Evolutionary conservation across 2,113 vertebrate species (phyloP).

Genomic region (Micronycteris hirsuta): DNA sequence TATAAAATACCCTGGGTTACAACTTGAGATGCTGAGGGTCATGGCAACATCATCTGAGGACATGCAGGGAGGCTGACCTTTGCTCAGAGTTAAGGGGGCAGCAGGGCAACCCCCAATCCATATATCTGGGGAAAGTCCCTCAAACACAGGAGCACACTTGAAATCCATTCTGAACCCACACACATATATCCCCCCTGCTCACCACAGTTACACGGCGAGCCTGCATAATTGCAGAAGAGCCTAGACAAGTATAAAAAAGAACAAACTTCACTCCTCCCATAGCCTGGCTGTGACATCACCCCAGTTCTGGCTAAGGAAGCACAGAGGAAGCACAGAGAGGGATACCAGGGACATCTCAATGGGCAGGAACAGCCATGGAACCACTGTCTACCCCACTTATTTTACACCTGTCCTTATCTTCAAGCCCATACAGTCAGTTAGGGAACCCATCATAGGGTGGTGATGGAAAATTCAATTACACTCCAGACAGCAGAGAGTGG

Average conservation of each 20-base stretch:
- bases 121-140: not conserved
- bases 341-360: not conserved
- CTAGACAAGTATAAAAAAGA: not conserved
- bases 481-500: not conserved
- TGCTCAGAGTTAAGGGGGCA: not conserved
- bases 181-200: not conserved
- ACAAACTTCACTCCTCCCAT: not conserved
- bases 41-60: not conserved
- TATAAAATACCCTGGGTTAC: too few relatives aligned
- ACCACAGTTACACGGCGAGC: constrained; percentile 38
- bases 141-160: not conserved
- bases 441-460: not conserved
- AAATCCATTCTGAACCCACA: constrained; percentile 48
- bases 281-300: not conserved
- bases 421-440: not conserved
- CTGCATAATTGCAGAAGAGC: not conserved
- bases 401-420: not conserved
- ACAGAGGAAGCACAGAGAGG: not conserved
- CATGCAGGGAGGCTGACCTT: not conserved
- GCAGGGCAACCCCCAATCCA: not conserved
- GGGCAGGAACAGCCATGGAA: not conserved
- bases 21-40: not conserved
- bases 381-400: not conserved
- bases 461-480: not conserved
- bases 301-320: not conserved